Base-by-base conservation (phyloP, 2,113 vertebrate species). In the Limnothrissa miodon region DNA sequence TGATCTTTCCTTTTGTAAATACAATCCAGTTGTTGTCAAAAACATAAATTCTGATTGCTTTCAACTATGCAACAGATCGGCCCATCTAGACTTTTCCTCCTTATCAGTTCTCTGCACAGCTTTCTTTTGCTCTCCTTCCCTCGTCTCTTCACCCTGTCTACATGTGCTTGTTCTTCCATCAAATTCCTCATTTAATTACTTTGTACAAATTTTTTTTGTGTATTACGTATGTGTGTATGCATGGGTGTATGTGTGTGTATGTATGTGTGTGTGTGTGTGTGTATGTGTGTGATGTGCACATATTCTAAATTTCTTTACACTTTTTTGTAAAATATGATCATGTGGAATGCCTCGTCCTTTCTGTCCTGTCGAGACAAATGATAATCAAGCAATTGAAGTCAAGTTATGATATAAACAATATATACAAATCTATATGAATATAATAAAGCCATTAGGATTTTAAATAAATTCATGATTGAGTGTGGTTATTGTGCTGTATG, bases 391-490 rank as follows among this genome's bases (percentile, higher is more conserved):
- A 92, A 94, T 92, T 92, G 91, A 93, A 90, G 87, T 93, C 87
- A 92, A 91, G 89, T 94, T 93, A 91, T 92, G 86, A 90, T 92
- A 92, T 92, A 89, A 88, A 89, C 91, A 91, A 92, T 93, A 92
- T 92, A 93, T 92, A 93, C 82, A 89, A 89, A 92, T 80, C 91
- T 91, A 92, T 88, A 92, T 92, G 93, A 90, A 93, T 90, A 92
- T 92, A 95, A 95, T 95, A 95, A 95, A 95, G 93, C 93, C 94
- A 95, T 95, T 93, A 90, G 91, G 90, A 92, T 95, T 95, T 94
- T 90, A 95, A 93, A 90, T 94, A 93, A 78, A 89, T 79, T 39
- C 6, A 83, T 87, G 10, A 83, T 85, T 84, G 82, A 90, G 87
- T 83, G 87, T 88, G 42, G 42, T 42, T 42, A 42, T 45, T 87